A percentile compares a stretch with the other conserved stretches of the same genome.
These are phyloP conservation scores for Blastomussa wellsi DNA, from an alignment of 92 coral and sea anemone species.

Conservation along the genomic window DNA sequence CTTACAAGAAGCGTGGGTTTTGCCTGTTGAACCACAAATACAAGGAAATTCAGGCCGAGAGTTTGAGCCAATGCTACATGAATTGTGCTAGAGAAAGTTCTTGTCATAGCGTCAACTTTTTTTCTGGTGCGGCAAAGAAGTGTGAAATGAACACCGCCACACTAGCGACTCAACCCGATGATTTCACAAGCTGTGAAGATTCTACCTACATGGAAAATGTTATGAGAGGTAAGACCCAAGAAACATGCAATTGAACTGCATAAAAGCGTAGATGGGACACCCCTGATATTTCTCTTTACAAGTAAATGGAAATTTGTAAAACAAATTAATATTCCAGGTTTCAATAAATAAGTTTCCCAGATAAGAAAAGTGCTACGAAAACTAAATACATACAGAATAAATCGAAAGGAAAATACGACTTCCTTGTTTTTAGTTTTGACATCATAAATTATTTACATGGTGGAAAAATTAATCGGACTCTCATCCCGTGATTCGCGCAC, in stretches of 20 bases:
- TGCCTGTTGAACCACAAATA: constrained; percentile 1
- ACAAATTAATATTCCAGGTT: too few species aligned
- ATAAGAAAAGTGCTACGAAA: too few species aligned
- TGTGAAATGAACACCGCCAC: constrained; percentile 8
- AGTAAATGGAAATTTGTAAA: too few species aligned
- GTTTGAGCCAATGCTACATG: constrained; percentile 7
- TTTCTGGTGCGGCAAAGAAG: neutral
- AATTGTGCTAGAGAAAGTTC: constrained; percentile 10
- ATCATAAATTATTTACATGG: too few species aligned
- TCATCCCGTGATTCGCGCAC: too few species aligned
- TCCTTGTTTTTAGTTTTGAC: neutral
- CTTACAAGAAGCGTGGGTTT: neutral
- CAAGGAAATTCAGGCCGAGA: neutral
- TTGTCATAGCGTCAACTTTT: constrained; percentile 2
- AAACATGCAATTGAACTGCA: neutral
- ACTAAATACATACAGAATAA: neutral
- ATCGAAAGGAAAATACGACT: neutral
- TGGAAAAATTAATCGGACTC: neutral
- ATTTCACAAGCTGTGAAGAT: neutral
- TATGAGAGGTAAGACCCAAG: neutral
- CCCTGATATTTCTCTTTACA: neutral
- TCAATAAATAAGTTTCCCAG: too few species aligned
- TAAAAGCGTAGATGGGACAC: neutral
- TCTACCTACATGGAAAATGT: neutral
- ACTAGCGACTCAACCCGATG: neutral